Conservation (phyloP, 1,140 invertebrate genomes). For the Andrena cerasifolii region DNA sequence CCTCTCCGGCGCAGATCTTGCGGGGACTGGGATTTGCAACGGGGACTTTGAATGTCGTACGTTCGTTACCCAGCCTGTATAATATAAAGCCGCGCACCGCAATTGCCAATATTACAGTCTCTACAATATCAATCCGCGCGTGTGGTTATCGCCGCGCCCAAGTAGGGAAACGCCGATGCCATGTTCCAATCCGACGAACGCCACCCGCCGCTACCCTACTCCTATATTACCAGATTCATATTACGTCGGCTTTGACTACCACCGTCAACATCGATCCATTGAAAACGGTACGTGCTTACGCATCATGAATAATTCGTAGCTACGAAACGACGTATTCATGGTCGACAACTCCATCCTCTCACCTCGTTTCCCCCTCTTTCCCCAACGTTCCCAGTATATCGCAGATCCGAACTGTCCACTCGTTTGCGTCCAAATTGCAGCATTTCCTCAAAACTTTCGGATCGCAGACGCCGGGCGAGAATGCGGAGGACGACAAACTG, state of each 20-base stretch:
- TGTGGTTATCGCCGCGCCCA: constrained; percentile 22
- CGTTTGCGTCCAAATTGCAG: neutral
- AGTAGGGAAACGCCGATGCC: constrained; percentile 35
- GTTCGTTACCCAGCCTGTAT: neutral
- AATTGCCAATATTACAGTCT: constrained; percentile 35
- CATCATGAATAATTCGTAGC: constrained; percentile 44
- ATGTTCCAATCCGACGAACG: constrained; percentile 30
- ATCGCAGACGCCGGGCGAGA: neutral
- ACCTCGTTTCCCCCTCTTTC: neutral
- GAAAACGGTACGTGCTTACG: constrained; percentile 26
- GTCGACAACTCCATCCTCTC: neutral
- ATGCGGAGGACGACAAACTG: too few species aligned
- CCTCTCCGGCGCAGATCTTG: too few species aligned
- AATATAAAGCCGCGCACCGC: constrained; percentile 17
- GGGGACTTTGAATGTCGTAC: constrained; percentile 26
- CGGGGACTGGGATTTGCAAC: too few species aligned
- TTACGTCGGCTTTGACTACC: constrained; percentile 43
- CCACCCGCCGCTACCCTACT: neutral
- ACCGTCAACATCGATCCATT: constrained; percentile 48
- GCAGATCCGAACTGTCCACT: neutral
- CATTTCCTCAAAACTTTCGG: neutral
- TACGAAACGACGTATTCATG: constrained; percentile 30
- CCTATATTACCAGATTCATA: constrained; percentile 44
- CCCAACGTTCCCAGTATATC: neutral
- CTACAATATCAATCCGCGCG: constrained; percentile 34